Base-by-base conservation (phyloP, 2,797 vertebrate genomes). In the Pristis pectinata region DNA sequence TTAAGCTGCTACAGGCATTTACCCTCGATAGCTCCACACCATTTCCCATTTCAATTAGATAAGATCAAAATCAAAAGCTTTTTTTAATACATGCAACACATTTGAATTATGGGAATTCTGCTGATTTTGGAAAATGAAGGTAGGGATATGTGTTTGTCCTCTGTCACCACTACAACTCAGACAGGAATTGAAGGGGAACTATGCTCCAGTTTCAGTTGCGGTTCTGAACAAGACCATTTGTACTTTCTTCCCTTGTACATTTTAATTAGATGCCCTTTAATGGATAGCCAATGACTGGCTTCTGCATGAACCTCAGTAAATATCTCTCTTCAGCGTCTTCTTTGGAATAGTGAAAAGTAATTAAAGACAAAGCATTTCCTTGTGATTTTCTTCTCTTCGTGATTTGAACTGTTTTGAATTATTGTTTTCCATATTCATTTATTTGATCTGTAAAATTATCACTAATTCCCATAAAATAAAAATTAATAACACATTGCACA, bases 401-500 rank as follows among this genome's bases (percentile, higher is more conserved):
- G 17, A 93, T 30, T 22, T 30, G 22, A 67, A 93, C 41, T 76
- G 67, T 76, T 53, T 70, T 53, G 41, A 94, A 74, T 94, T 94
- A 94, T 76, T 94, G 24, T 74, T 94, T 94, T 74, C 70, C 30
- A 94, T 30, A n/a, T 74, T 76, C 13, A 53, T 94, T 94, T 94
- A 94, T 13, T 74, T 76, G 44, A 70, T 67, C 67, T 94, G 67
- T 76, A 70, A 94, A 94, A 94, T 53, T 74, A 76, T 74, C 92
- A 94, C 24, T 49, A 76, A 94, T 94, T 49, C 22, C 70, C 92
- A 53, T 76, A 49, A 44, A 56, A 94, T 94, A 74, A 76, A 74
- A 72, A 72, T 76, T 53, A 94, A 94, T 74, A 49, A 93, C 92
- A 94, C 5, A 76, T 53, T 53, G n/a, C 41, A 34, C 41, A 74